Percentiles rank a stretch among this genome's conserved stretches.
Evolutionary conservation across 2,797 vertebrate species (phyloP).

Genomic region (Smutsia gigantea): DNA sequence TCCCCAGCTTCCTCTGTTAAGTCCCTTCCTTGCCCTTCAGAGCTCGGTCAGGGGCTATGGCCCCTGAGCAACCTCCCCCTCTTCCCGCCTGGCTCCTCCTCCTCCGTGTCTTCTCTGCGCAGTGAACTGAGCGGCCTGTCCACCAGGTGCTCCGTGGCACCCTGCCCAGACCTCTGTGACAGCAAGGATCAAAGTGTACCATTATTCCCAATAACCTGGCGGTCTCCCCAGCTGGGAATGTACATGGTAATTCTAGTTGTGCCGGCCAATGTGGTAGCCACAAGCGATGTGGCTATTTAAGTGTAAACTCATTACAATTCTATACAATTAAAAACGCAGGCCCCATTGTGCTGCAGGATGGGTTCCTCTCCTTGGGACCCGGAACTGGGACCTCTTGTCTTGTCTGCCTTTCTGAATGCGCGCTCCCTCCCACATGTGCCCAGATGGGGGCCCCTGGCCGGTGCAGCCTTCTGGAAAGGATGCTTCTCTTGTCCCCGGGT

Average conservation of each 20-base stretch:
- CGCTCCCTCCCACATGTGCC: too few relatives aligned
- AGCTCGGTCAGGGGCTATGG: fast-evolving
- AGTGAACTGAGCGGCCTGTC: too few relatives aligned
- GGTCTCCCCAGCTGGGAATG: background rate
- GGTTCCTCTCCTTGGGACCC: background rate
- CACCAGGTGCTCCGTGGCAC: background rate
- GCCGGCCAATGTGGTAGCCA: background rate
- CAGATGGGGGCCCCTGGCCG: background rate
- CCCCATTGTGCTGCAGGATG: fast-evolving
- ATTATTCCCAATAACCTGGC: background rate
- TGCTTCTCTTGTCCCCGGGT: fast-evolving
- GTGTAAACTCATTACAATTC: background rate
- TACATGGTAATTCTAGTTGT: too few relatives aligned
- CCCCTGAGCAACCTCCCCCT: too few relatives aligned
- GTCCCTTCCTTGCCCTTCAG: background rate
- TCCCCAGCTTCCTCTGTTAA: background rate
- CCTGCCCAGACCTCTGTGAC: background rate
- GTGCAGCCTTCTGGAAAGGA: background rate
- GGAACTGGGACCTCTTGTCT: background rate
- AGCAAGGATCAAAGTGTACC: background rate
- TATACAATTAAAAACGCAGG: background rate
- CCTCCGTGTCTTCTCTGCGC: fast-evolving
- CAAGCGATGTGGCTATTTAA: background rate
- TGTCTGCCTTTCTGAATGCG: background rate
- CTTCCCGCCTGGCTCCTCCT: fast-evolving